Evolutionary conservation across 2,113 vertebrate genomes (phyloP).

Genomic region (Prietella phreatophila): DNA sequence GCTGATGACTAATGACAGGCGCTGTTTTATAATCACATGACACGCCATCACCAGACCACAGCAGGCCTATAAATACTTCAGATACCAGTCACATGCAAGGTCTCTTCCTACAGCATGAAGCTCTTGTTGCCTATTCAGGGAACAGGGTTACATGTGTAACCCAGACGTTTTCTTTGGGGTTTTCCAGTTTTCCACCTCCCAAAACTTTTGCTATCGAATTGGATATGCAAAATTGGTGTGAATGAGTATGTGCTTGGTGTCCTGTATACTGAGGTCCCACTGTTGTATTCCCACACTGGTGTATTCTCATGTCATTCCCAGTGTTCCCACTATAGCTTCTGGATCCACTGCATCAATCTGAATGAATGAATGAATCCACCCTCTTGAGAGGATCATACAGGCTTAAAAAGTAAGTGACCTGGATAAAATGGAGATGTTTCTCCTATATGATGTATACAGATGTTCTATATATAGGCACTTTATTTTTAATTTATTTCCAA

Average conservation of each 20-base stretch:
- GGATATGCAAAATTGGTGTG: neutral
- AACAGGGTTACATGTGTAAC: too few relatives aligned
- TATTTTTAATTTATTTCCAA: neutral
- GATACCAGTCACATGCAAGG: too few relatives aligned
- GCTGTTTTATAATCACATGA: too few relatives aligned
- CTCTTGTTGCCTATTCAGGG: too few relatives aligned
- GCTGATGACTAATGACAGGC: too few relatives aligned
- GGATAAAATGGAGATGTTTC: neutral
- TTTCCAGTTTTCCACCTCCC: neutral
- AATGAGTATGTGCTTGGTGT: neutral
- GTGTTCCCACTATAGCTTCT: neutral
- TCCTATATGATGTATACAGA: neutral
- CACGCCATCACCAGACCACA: too few relatives aligned
- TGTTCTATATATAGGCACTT: neutral
- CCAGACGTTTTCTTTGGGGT: neutral
- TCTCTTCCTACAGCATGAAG: too few relatives aligned
- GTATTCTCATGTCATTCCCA: neutral
- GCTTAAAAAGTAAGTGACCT: neutral
- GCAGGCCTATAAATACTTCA: too few relatives aligned
- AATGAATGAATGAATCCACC: neutral
- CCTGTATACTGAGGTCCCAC: neutral
- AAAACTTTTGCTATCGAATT: neutral
- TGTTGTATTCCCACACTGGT: too few relatives aligned
- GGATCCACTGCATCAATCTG: neutral
- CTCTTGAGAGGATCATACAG: neutral